Evolutionary conservation across 2,888 invertebrate genomes (phyloP), one percentile per base, ranked within the genome.

Genomic region (Alviniconcha strummeri): DNA sequence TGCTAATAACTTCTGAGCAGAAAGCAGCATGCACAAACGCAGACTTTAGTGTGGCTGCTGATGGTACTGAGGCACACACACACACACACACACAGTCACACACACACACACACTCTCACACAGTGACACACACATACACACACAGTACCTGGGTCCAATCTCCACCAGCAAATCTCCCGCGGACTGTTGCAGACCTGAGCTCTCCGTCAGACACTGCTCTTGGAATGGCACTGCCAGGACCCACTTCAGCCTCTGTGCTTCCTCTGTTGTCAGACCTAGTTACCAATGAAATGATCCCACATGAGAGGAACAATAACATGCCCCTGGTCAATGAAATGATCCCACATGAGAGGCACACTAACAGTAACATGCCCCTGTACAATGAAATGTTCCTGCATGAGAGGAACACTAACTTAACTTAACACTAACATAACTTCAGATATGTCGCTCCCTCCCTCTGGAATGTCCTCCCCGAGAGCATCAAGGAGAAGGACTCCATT

Each of bases 121-220:
- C n/a, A n/a, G n/a, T n/a, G n/a, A 36, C 36, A 36, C 36, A 36
- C 36, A 36, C 36, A 36, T 3, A 36, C 36, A 36, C 36, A 36
- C 36, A 36, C 36, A 36, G 36, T 7, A 96, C 96, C 96, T 96
- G 67, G 98, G 98, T 56, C 98, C 98, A 92, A 98, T 97, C 95
- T 98, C 98, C 90, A 98, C 95, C 8, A 97, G 83, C 17, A 92
- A 69, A 64, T 85, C 81, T 85, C 86, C n/a, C 77, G 85, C 57
- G 19, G 71, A 57, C 6, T 19, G 11, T 67, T 84, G 56, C 8
- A 91, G 83, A 56, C 80, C 83, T 17, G 90, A 86, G 69, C 86
- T 82, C 55, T 82, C 85, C 15, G 87, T 83, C 19, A 93, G 83
- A 11, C 88, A 83, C 56, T 88, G 85, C 69, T 91, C 89, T 82